A percentile compares a stretch with the other conserved stretches of the same genome.
Evolutionary conservation across 2,797 vertebrate genomes (phyloP).

Genomic region (Sebastes miniatus): DNA sequence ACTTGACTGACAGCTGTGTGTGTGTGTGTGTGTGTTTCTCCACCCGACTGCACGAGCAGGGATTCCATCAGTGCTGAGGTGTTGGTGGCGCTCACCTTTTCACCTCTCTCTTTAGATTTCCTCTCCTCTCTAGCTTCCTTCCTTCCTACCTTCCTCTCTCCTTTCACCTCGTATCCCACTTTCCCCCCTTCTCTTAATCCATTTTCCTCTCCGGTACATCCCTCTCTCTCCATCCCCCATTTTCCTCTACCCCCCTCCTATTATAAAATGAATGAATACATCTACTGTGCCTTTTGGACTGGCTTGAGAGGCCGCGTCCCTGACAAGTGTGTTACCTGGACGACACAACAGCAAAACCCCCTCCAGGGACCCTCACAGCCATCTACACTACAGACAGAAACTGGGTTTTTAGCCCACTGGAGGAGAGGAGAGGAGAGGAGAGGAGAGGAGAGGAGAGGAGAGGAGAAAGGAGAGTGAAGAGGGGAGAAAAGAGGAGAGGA

Average conservation of each 20-base stretch:
- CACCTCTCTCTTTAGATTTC: neutral
- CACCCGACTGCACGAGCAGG: neutral
- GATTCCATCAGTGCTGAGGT: slow-evolving; percentile 18
- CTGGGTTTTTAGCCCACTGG: slow-evolving; percentile 57
- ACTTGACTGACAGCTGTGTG: slow-evolving; percentile 67
- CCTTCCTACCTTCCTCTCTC: neutral
- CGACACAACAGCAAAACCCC: slow-evolving; percentile 40
- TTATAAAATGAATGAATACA: slow-evolving; percentile 56
- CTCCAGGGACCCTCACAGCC: slow-evolving; percentile 41
- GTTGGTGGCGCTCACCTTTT: neutral
- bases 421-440: slow-evolving; percentile 8
- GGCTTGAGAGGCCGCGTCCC: slow-evolving; percentile 37
- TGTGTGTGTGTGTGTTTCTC: neutral
- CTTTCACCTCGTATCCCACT: neutral
- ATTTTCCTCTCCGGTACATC: neutral
- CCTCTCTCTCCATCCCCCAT: neutral
- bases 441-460: too few relatives aligned
- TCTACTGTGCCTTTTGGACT: slow-evolving; percentile 31
- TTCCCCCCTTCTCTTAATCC: neutral
- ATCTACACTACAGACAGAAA: slow-evolving; percentile 56
- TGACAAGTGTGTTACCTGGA: slow-evolving; percentile 62
- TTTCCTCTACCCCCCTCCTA: neutral
- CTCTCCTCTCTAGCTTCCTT: neutral
- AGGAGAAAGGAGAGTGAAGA: neutral
- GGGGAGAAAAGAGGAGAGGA: too few relatives aligned